These are phyloP conservation scores for Merops nubicus DNA, from an alignment of 2,113 vertebrate genomes.

Conservation along the genomic window DNA sequence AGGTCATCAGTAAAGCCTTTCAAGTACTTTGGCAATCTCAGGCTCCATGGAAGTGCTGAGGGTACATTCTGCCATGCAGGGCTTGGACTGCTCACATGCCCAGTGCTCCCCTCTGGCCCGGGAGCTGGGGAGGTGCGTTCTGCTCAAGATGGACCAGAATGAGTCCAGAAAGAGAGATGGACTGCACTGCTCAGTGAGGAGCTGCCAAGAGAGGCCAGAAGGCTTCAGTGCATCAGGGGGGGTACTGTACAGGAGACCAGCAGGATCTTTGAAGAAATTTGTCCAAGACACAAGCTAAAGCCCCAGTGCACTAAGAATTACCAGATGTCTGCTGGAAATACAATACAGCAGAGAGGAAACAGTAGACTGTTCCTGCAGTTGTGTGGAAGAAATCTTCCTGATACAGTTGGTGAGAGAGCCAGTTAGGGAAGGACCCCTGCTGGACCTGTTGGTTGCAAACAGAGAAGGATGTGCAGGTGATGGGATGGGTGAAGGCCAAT, in stretches of 20 bases:
- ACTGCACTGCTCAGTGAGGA: not conserved
- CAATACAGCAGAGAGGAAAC: not conserved
- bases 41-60: not conserved
- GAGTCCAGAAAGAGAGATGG: too few species aligned
- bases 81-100: not conserved
- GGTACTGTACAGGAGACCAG: not conserved
- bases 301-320: not conserved
- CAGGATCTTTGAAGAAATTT: not conserved
- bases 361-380: not conserved
- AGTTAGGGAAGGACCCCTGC: not conserved
- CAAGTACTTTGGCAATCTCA: not conserved
- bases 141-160: too few species aligned
- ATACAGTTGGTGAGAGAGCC: not conserved
- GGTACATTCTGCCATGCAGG: not conserved
- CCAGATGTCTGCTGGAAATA: not conserved
- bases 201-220: not conserved
- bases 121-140: not conserved
- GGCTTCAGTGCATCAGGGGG: not conserved
- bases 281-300: not conserved
- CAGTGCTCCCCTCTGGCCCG: not conserved
- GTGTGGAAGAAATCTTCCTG: not conserved
- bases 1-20: not conserved
- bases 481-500: not conserved
- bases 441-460: not conserved
- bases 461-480: not conserved